phyloP scores from a whole-genome alignment of 2,888 invertebrate genomes.

The Syritta pipiens region DNA sequence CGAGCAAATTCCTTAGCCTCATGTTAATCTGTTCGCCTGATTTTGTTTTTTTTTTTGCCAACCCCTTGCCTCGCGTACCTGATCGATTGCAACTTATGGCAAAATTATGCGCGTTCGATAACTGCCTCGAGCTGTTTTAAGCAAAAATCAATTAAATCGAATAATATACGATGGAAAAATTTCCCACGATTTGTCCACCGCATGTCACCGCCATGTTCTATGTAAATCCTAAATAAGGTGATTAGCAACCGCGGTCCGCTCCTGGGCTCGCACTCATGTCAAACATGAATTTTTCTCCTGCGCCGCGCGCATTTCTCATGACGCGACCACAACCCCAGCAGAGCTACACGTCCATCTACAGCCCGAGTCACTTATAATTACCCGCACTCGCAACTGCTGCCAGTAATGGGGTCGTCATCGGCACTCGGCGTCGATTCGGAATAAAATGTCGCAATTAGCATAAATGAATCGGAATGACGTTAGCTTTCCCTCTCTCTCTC shows the following conservation, averaged over 20 bases:
- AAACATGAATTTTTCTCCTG: slow-evolving; percentile 54
- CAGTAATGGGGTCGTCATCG: slow-evolving; percentile 64
- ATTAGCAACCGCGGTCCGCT: slow-evolving; percentile 55
- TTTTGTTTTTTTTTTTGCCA: too few species aligned
- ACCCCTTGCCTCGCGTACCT: too few species aligned
- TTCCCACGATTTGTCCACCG: slow-evolving; percentile 77
- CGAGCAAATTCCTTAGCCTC: too few species aligned
- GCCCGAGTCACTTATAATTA: slow-evolving; percentile 46
- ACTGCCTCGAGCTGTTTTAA: too few species aligned
- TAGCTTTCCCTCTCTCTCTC: background rate
- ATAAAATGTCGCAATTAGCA: slow-evolving; percentile 68
- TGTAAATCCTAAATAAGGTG: slow-evolving; percentile 69
- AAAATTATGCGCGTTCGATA: too few species aligned
- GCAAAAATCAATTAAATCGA: too few species aligned
- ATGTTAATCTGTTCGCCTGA: too few species aligned
- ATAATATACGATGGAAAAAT: too few species aligned
- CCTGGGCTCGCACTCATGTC: slow-evolving; percentile 32
- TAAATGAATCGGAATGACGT: slow-evolving; percentile 64
- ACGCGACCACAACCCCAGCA: slow-evolving; percentile 19
- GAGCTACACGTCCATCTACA: background rate
- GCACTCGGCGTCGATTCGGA: slow-evolving; percentile 32
- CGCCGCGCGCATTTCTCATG: slow-evolving; percentile 48
- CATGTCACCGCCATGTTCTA: slow-evolving; percentile 67
- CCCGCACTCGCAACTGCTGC: slow-evolving; percentile 33
- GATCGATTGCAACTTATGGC: too few species aligned